Percentiles rank a stretch among this genome's conserved stretches.
These are phyloP conservation scores for Ophthalmotilapia sp. DNA, from an alignment of 2,113 vertebrate genomes.

Conservation along the genomic window DNA sequence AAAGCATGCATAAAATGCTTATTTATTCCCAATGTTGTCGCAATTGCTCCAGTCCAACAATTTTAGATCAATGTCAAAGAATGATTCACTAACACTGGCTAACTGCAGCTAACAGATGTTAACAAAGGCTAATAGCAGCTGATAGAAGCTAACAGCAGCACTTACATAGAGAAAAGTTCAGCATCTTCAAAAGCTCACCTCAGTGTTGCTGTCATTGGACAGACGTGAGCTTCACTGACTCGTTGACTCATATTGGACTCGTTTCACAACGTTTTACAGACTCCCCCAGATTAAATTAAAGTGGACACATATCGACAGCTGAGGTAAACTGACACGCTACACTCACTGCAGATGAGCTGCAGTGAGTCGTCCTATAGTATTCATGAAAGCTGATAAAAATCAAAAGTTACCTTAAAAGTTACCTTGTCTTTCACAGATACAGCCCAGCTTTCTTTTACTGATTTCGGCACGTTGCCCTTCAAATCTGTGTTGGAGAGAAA, in stretches of 20 bases:
- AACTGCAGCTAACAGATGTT: not conserved
- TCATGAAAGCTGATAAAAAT: not conserved
- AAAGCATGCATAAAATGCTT: not conserved
- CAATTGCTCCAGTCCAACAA: not conserved
- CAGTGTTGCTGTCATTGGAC: not conserved
- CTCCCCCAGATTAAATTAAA: not conserved
- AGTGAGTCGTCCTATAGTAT: not conserved
- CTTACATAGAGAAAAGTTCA: not conserved
- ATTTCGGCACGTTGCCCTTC: not conserved
- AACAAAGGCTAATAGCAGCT: not conserved
- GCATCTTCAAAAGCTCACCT: not conserved
- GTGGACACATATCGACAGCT: not conserved
- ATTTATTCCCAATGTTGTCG: not conserved
- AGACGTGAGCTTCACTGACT: not conserved
- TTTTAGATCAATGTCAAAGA: not conserved
- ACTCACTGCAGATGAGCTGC: not conserved
- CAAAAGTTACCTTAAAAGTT: constrained; percentile 21
- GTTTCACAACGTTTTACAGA: not conserved
- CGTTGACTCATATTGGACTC: not conserved
- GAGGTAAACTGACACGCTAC: not conserved
- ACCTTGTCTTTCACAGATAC: constrained; percentile 57
- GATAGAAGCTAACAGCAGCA: not conserved
- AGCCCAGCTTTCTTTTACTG: constrained; percentile 22
- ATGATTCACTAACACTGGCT: not conserved
- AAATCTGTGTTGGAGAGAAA: constrained; percentile 18